Conservation (phyloP, 1,140 invertebrate genomes). For the Mylabris phalerata region DNA sequence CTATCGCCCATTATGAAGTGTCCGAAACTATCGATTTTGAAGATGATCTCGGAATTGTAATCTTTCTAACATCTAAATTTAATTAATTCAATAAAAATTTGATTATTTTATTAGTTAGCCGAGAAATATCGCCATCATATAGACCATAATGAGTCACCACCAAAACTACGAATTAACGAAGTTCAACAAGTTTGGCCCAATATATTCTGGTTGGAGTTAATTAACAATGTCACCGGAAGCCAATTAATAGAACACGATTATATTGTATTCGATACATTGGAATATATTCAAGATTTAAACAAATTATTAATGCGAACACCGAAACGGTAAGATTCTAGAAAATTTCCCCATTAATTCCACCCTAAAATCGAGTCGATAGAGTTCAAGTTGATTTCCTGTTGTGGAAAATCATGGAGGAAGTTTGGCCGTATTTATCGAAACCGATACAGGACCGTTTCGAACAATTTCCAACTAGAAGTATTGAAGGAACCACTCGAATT, state of each 20-base stretch:
- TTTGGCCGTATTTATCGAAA: slow-evolving; percentile 2
- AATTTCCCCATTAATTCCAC: no score
- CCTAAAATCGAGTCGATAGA: neutral
- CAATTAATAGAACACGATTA: neutral
- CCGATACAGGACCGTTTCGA: slow-evolving; percentile 2
- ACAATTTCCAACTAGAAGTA: slow-evolving; percentile 2
- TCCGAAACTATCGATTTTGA: slow-evolving; percentile 4
- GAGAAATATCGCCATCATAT: neutral
- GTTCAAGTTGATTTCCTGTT: slow-evolving; percentile 18
- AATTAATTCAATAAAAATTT: neutral
- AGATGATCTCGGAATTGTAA: slow-evolving; percentile 1
- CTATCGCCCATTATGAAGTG: slow-evolving; percentile 5
- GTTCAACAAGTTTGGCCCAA: slow-evolving; percentile 3
- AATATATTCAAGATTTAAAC: slow-evolving; percentile 15
- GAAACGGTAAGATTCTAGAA: slow-evolving; percentile 2
- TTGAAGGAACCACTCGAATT: neutral
- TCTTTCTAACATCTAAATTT: neutral
- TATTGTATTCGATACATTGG: slow-evolving; percentile 8
- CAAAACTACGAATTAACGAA: slow-evolving; percentile 6
- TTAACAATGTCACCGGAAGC: neutral
- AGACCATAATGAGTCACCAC: neutral
- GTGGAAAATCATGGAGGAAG: slow-evolving; percentile 17
- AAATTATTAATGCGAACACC: slow-evolving; percentile 9
- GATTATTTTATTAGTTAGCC: slow-evolving; percentile 2
- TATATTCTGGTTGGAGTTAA: slow-evolving; percentile 1